Evolutionary conservation across 2,113 vertebrate genomes (phyloP).

Genomic region (Polypterus senegalus): DNA sequence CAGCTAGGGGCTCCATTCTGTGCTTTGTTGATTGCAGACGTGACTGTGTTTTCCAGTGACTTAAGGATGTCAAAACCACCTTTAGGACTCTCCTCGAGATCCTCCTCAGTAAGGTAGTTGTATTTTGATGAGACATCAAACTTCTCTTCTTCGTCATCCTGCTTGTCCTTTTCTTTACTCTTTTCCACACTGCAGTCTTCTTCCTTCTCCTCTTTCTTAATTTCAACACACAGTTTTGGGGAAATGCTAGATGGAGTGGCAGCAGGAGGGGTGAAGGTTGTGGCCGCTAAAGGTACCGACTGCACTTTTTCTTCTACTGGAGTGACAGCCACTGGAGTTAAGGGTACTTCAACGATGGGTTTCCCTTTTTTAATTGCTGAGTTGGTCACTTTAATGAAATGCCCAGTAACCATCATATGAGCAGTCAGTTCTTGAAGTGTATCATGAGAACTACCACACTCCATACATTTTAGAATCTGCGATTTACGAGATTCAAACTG

Average conservation of each 20-base stretch:
- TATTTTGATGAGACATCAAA: slow-evolving; percentile 92
- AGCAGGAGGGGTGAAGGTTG: slow-evolving; percentile 81
- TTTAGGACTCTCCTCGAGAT: slow-evolving; percentile 89
- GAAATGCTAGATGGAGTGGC: slow-evolving; percentile 65
- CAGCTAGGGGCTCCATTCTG: slow-evolving; percentile 95
- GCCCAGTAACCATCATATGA: slow-evolving; percentile 98
- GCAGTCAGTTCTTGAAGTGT: slow-evolving; percentile 91
- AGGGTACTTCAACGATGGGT: slow-evolving; percentile 73
- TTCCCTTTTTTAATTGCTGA: slow-evolving; percentile 97
- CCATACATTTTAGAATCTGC: slow-evolving; percentile 97
- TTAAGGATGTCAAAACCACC: slow-evolving; percentile 93
- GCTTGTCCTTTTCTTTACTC: slow-evolving; percentile 67
- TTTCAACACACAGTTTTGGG: slow-evolving; percentile 68
- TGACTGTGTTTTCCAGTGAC: slow-evolving; percentile 94
- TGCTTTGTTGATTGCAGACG: slow-evolving; percentile 95
- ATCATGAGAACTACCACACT: slow-evolving; percentile 93
- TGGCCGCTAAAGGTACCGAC: slow-evolving; percentile 89
- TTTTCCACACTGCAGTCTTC: slow-evolving; percentile 62
- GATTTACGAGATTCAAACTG: slow-evolving; percentile 96
- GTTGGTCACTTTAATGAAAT: slow-evolving; percentile 97
- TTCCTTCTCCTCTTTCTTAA: slow-evolving; percentile 93
- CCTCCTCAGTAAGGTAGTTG: slow-evolving; percentile 87
- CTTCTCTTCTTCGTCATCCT: slow-evolving; percentile 78
- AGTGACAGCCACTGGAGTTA: slow-evolving; percentile 43
- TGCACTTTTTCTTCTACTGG: slow-evolving; percentile 81